phyloP scores from a whole-genome alignment of 2,113 vertebrate genomes.

The Haemorhous mexicanus region DNA sequence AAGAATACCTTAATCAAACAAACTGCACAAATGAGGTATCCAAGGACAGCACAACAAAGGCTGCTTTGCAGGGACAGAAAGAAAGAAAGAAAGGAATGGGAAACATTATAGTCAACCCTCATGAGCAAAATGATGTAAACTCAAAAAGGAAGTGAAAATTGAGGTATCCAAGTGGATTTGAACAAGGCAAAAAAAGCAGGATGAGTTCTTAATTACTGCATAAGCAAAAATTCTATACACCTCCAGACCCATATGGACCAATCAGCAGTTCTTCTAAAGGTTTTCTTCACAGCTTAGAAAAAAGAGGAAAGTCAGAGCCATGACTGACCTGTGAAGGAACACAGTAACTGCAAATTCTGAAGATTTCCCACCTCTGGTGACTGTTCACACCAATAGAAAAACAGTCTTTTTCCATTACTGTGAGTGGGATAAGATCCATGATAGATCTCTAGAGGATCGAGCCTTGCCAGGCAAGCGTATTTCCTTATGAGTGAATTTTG shows the following conservation, averaged over 20 bases:
- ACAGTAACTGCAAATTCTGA: background rate
- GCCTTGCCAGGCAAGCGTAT: background rate
- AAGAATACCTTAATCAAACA: constrained; percentile 39
- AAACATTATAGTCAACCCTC: background rate
- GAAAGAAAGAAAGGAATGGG: background rate
- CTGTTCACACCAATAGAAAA: background rate
- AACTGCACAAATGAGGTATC: background rate
- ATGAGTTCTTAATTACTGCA: background rate
- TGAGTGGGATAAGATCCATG: background rate
- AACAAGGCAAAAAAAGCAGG: background rate
- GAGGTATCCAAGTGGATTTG: background rate
- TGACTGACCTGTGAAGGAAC: background rate
- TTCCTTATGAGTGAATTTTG: background rate
- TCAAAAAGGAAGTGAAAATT: background rate
- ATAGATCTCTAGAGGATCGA: background rate
- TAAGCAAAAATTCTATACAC: background rate
- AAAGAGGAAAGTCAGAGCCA: background rate
- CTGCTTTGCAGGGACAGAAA: background rate
- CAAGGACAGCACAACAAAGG: constrained; percentile 3
- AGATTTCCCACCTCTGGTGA: background rate
- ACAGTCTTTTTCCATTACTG: background rate
- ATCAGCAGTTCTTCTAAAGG: background rate
- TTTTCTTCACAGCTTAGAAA: background rate
- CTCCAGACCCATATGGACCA: background rate
- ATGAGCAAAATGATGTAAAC: background rate